These are phyloP conservation scores for Tonatia bakeri DNA, from an alignment of 2,113 vertebrate species.

Conservation along the genomic window DNA sequence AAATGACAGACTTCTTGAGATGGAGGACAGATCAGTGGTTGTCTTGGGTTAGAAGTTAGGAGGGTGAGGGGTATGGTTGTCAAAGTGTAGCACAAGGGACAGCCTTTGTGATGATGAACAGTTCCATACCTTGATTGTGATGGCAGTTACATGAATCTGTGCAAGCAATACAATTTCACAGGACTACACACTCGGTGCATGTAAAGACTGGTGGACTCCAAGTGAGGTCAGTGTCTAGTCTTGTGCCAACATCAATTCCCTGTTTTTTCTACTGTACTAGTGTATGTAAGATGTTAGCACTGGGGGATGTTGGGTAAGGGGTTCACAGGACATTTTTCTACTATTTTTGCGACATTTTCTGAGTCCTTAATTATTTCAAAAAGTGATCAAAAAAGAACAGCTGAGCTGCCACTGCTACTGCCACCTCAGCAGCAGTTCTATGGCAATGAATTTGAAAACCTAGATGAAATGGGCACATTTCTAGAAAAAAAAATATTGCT, in stretches of 20 bases:
- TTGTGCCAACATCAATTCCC: neutral
- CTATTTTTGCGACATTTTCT: neutral
- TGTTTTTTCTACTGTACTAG: neutral
- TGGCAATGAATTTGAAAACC: neutral
- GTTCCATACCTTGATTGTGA: neutral
- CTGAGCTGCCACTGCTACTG: neutral
- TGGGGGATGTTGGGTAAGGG: neutral
- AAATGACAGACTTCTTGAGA: neutral
- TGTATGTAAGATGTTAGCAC: neutral
- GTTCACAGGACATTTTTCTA: neutral
- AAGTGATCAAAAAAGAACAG: neutral
- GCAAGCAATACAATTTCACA: neutral
- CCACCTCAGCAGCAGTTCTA: neutral
- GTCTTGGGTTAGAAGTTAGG: neutral
- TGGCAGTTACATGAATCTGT: neutral
- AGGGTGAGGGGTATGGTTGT: neutral
- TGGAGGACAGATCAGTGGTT: neutral
- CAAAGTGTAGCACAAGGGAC: neutral
- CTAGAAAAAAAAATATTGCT: neutral
- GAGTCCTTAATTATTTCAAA: neutral
- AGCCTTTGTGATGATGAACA: neutral
- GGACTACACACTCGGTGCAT: neutral
- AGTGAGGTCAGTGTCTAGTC: neutral
- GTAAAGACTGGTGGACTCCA: neutral
- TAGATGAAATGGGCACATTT: neutral